phyloP scores from a whole-genome alignment of 2,797 vertebrate genomes.

The Mormyrops attenuatus region DNA sequence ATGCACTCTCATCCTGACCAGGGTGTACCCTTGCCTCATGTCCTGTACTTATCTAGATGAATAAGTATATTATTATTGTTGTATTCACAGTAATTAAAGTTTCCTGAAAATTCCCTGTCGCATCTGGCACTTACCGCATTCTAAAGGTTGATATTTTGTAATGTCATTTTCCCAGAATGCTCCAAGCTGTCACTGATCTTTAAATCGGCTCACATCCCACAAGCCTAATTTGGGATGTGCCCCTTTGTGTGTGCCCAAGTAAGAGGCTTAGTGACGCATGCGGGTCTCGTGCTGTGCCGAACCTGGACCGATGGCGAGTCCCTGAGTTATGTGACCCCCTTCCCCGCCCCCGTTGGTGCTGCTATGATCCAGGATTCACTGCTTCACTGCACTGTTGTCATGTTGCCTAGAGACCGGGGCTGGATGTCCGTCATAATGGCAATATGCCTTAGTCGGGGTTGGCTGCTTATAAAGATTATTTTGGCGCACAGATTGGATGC shows the following conservation, averaged over 20 bases:
- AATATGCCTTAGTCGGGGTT: not conserved
- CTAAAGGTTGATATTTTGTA: conserved; percentile 10
- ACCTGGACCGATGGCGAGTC: not conserved
- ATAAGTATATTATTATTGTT: not conserved
- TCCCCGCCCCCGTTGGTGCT: not conserved
- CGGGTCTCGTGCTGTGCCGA: not conserved
- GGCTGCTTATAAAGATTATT: not conserved
- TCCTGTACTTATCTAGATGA: not conserved
- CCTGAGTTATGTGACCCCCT: not conserved
- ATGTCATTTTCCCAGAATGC: conserved; percentile 19
- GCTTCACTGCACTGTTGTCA: not conserved
- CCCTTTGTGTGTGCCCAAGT: not conserved
- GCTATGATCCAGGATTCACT: not conserved
- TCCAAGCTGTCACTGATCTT: not conserved
- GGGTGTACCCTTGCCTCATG: not conserved
- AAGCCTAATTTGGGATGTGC: not conserved
- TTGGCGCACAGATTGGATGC: not conserved
- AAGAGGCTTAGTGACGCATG: not conserved
- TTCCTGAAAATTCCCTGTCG: not conserved
- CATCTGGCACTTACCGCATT: not conserved
- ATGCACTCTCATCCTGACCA: not conserved
- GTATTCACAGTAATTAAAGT: not conserved
- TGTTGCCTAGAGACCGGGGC: not conserved
- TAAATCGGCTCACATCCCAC: not conserved
- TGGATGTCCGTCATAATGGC: not conserved